Base-by-base conservation (phyloP, 2,113 vertebrate species). In the Dinomys branickii region DNA sequence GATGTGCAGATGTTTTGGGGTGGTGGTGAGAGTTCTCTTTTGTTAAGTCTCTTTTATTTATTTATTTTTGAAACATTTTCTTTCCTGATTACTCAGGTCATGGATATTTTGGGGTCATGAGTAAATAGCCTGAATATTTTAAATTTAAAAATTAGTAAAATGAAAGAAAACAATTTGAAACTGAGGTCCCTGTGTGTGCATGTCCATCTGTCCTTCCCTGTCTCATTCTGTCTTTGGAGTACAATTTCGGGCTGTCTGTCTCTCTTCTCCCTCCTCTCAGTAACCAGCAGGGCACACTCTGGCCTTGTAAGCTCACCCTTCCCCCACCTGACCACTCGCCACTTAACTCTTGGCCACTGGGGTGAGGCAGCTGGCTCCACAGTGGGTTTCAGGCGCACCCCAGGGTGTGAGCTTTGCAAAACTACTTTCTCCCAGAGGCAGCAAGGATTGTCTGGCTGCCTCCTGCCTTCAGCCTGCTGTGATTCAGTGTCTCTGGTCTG, bases 1-100 rank as follows among this genome's bases (percentile, higher is more conserved):
- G 98, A 98, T 98, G 98, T 97, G 97, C 98, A 97, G 97, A 98
- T 94, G 95, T 97, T 98, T 97, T 90, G 86, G 63, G 90, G 38
- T 10, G 78, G 90, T 90, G 65, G 85, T 1, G 5, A 94, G 65
- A 77, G n/a, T 93, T 89, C 54, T 71, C 87, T 63, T 97, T 30
- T 59, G n/a, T 94, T 83, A 44, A 56, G 47, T 88, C 41, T 96
- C 9, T 88, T 71, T 95, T 67, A 95, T 63, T 83, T 92, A 33
- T 82, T 73, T 77, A 63, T 88, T 85, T 97, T 73, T 94, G 65
- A 44, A 93, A 63, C 30, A 44, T 85, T 85, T 93, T 67, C 90
- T 26, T 92, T 95, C 96, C 97, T 82, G 88, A 92, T 94, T 58
- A 30, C 90, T 97, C 95, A 83, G 75, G 41, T 89, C 50, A 92